Percentiles rank a stretch among this genome's conserved stretches.
phyloP scores from a whole-genome alignment of 2,797 vertebrate genomes.

The Cynopterus sphinx region DNA sequence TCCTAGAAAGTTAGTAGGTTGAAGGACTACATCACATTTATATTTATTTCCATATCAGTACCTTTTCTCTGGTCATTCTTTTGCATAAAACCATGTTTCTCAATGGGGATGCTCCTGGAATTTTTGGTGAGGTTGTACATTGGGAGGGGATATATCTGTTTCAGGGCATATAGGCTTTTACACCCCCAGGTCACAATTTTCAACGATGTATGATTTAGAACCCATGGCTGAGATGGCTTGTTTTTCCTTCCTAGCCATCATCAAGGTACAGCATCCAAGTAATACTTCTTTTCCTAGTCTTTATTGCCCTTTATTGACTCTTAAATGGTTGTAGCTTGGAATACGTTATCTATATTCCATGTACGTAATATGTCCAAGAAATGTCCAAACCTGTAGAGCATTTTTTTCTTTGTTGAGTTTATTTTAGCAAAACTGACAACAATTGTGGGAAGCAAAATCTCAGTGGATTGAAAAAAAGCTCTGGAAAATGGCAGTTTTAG shows the following conservation, averaged over 20 bases:
- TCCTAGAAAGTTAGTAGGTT: background rate
- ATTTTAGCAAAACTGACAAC: too few species aligned
- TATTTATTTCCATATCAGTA: background rate
- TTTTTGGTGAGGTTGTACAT: background rate
- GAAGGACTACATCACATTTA: constrained; percentile 2
- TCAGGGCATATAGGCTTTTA: background rate
- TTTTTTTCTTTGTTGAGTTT: too few species aligned
- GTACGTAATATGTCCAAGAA: too few species aligned
- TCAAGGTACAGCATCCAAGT: background rate
- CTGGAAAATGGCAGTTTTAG: too few species aligned
- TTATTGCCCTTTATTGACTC: constrained; percentile 14
- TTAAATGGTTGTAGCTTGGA: background rate
- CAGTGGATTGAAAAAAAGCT: too few species aligned
- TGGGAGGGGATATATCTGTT: background rate
- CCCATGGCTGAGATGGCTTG: background rate
- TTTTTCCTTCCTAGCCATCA: background rate
- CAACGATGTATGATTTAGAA: background rate
- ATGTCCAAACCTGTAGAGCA: too few species aligned
- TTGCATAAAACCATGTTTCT: constrained; percentile 12
- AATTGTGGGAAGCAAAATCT: too few species aligned
- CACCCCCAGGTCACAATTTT: background rate
- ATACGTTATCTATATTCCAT: background rate
- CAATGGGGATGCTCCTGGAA: background rate
- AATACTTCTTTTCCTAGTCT: background rate
- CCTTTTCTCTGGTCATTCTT: constrained; percentile 2